Conservation (phyloP, 2,113 vertebrate genomes). For the Phrynosoma blainvillii region DNA sequence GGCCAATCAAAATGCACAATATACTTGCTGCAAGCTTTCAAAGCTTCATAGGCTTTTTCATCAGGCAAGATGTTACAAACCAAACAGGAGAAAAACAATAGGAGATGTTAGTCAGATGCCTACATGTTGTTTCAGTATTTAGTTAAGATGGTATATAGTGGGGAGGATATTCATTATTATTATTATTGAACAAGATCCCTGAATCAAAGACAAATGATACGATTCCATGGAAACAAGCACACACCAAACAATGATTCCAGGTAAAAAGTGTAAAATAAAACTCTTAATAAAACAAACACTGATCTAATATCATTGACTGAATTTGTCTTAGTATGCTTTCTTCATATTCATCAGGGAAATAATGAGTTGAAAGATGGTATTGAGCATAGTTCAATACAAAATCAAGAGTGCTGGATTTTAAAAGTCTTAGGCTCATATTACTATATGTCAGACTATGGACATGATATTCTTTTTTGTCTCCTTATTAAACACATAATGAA, state of each 20-base stretch:
- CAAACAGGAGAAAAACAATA: too few species aligned
- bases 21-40: too few species aligned
- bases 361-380: background rate
- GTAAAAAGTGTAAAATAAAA: background rate
- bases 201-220: background rate
- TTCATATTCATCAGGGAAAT: background rate
- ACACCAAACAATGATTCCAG: background rate
- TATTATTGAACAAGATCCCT: background rate
- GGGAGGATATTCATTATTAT: too few species aligned
- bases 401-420: background rate
- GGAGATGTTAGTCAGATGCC: too few species aligned
- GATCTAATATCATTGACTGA: background rate
- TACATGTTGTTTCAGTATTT: too few species aligned
- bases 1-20: too few species aligned
- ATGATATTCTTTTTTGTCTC: slow-evolving; percentile 16
- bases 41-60: too few species aligned
- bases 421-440: background rate
- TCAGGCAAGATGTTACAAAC: too few species aligned
- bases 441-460: background rate
- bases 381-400: background rate
- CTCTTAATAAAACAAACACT: background rate
- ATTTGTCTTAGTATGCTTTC: slow-evolving; percentile 7
- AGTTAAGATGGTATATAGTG: too few species aligned
- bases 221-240: background rate
- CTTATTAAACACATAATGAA: slow-evolving; percentile 2